Conservation (phyloP, 2,113 vertebrate genomes). For the Athene cunicularia region DNA sequence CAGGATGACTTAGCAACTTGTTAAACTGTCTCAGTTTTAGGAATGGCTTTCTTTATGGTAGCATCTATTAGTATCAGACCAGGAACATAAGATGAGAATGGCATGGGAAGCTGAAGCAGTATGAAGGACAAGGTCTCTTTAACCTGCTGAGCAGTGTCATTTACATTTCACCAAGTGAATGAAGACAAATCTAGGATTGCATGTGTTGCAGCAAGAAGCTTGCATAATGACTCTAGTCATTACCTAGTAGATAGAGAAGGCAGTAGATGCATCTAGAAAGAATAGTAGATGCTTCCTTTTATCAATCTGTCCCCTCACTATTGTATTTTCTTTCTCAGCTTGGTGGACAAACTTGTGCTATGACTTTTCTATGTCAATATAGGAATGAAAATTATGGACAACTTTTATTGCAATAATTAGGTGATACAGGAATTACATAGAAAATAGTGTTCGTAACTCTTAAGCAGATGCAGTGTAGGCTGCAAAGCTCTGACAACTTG, state of each 20-base stretch:
- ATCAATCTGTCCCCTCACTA: background rate
- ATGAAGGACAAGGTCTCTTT: background rate
- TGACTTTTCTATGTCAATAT: background rate
- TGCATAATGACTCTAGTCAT: background rate
- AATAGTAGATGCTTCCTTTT: background rate
- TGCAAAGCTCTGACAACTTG: background rate
- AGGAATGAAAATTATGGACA: background rate
- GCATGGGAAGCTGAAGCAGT: background rate
- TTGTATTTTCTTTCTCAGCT: background rate
- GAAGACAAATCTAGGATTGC: background rate
- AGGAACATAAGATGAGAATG: background rate
- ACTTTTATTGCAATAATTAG: background rate
- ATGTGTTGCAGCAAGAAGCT: background rate
- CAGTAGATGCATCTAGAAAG: background rate
- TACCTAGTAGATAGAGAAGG: background rate
- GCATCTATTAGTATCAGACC: rapidly evolving
- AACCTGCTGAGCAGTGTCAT: background rate
- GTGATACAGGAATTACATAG: background rate
- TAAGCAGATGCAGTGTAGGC: background rate
- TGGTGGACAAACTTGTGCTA: background rate
- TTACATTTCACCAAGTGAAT: background rate
- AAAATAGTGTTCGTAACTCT: background rate
- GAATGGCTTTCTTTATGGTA: background rate
- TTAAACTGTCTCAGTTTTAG: background rate
- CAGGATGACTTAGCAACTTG: background rate